phyloP scores from a whole-genome alignment of 2,113 vertebrate genomes.

The Asarcornis scutulata region DNA sequence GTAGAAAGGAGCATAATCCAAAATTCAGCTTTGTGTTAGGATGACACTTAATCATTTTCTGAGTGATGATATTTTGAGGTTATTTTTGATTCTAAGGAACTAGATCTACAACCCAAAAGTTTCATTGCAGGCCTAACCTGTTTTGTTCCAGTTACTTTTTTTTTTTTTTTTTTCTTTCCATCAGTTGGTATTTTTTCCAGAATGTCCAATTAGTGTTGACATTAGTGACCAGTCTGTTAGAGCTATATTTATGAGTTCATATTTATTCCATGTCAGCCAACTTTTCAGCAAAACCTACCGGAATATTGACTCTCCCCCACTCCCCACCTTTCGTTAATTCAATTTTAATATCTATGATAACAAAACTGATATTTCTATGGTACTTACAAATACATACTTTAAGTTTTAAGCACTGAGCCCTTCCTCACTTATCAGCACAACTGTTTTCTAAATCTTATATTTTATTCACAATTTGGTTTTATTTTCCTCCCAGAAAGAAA shows the following conservation, averaged over 20 bases:
- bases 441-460: slow-evolving; percentile 9
- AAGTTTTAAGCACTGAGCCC: neutral
- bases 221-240: neutral
- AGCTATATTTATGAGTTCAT: neutral
- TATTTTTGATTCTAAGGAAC: neutral
- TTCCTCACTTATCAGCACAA: neutral
- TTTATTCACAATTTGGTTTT: neutral
- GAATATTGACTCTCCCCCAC: neutral
- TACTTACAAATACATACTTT: neutral
- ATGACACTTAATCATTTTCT: neutral
- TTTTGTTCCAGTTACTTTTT: neutral
- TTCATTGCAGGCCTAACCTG: neutral
- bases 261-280: neutral
- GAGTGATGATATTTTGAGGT: neutral
- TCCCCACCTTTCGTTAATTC: neutral
- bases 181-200: neutral
- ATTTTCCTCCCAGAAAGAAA: too few relatives aligned
- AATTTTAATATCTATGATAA: neutral
- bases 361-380: neutral
- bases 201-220: neutral
- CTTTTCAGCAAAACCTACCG: neutral
- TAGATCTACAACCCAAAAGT: neutral
- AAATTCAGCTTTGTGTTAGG: neutral
- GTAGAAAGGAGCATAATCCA: neutral
- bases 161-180: too few relatives aligned